A percentile compares a stretch with the other conserved stretches of the same genome.
phyloP scores from a whole-genome alignment of 92 coral and sea anemone species.

The Umimayanthus kanabou region DNA sequence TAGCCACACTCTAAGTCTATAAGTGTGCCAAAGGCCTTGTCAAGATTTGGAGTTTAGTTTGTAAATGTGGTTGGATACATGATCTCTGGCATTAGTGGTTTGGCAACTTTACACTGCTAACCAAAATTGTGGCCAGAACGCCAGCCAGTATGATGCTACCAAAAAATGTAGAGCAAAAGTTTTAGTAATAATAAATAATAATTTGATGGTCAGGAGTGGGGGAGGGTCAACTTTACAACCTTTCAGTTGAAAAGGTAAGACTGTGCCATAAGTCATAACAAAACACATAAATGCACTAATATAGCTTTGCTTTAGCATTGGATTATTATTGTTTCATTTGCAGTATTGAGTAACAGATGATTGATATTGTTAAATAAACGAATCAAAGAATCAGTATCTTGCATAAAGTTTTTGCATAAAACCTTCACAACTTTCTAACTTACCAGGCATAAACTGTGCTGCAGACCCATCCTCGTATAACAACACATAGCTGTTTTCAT shows the following conservation, averaged over 20 bases:
- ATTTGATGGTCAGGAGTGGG: conserved; percentile 3
- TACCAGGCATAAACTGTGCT: conserved; percentile 63
- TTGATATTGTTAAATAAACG: conserved; percentile 5
- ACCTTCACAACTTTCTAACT: conserved; percentile 25
- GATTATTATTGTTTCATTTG: conserved; percentile 19
- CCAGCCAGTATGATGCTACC: conserved; percentile 12
- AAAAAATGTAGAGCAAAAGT: conserved; percentile 16
- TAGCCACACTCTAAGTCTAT: conserved; percentile 6
- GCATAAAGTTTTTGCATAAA: conserved; percentile 10
- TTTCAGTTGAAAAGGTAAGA: conserved; percentile 8
- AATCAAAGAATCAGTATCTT: conserved; percentile 11
- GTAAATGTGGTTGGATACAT: conserved; percentile 13
- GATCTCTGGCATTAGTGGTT: conserved; percentile 17
- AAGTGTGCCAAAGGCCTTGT: conserved; percentile 15
- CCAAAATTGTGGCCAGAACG: conserved; percentile 21
- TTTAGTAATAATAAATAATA: conserved; percentile 1
- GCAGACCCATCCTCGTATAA: conserved; percentile 62
- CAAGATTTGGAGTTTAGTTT: conserved; percentile 9
- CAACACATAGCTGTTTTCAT: conserved; percentile 50
- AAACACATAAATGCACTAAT: not conserved
- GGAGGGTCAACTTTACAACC: not conserved
- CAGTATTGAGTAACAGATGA: conserved; percentile 21
- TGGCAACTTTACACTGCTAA: conserved; percentile 25
- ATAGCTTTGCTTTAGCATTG: conserved; percentile 23
- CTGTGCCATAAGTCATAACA: conserved; percentile 26